Evolutionary conservation across 2,888 invertebrate species (phyloP).

Genomic region (Sepiola atlantica): DNA sequence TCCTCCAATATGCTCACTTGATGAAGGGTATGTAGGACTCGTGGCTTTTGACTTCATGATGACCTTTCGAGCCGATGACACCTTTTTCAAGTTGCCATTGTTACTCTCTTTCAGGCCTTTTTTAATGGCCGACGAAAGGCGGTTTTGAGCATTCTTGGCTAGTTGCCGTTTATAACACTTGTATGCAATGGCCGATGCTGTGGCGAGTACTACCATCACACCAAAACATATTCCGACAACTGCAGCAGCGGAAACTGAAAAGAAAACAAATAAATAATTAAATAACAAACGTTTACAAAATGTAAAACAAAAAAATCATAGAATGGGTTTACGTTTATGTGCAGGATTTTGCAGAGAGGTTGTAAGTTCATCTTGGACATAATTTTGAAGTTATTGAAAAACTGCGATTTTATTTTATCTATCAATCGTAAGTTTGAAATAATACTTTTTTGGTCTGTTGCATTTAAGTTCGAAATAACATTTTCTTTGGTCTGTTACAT

Average conservation of each 20-base stretch:
- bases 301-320: background rate
- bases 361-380: no score
- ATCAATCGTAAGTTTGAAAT: no score
- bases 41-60: constrained; percentile 73
- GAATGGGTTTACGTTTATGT: no score
- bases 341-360: no score
- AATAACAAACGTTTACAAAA: background rate
- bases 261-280: constrained; percentile 45
- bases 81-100: constrained; percentile 81
- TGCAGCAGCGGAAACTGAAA: constrained; percentile 73
- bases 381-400: no score
- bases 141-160: constrained; percentile 72
- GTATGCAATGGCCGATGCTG: constrained; percentile 80
- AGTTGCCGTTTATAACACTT: constrained; percentile 81
- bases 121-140: constrained; percentile 72
- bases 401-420: no score
- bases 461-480: no score
- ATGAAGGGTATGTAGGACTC: constrained; percentile 66
- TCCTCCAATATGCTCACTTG: constrained; percentile 60
- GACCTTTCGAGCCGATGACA: constrained; percentile 76
- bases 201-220: constrained; percentile 79
- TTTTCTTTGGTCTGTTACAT: no score
- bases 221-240: constrained; percentile 81
- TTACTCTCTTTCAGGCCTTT: constrained; percentile 71
- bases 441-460: no score